Percentiles rank a stretch among this genome's conserved stretches.
Evolutionary conservation across 1,140 invertebrate species (phyloP).

Genomic region (Parapsyche elsis): DNA sequence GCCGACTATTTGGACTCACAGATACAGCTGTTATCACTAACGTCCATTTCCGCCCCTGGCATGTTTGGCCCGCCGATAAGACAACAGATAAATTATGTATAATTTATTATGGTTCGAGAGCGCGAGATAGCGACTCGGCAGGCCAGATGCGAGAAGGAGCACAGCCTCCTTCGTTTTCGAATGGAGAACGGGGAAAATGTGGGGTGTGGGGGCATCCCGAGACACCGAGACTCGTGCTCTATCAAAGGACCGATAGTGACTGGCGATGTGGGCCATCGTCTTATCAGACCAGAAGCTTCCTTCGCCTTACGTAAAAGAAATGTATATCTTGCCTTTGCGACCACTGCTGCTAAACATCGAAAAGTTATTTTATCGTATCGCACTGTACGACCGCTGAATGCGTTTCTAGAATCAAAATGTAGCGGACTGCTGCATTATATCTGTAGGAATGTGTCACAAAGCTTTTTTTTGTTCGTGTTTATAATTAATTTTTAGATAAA

Average conservation of each 20-base stretch:
- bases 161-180: too few species aligned
- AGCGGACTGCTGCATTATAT: too few species aligned
- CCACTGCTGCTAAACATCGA: too few species aligned
- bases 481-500: too few species aligned
- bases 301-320: neutral
- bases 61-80: constrained; percentile 47
- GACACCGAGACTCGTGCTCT: neutral
- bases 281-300: neutral
- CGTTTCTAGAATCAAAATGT: too few species aligned
- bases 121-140: neutral
- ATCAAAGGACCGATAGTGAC: constrained; percentile 3
- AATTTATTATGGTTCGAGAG: constrained; percentile 56
- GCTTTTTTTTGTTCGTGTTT: too few species aligned
- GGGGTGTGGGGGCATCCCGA: too few species aligned
- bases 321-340: neutral
- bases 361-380: too few species aligned
- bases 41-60: constrained; percentile 55
- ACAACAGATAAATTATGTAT: constrained; percentile 52
- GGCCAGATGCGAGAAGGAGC: too few species aligned
- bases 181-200: too few species aligned
- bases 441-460: too few species aligned
- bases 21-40: constrained; percentile 53
- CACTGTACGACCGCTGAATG: too few species aligned
- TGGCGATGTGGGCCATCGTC: constrained; percentile 9
- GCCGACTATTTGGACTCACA: constrained; percentile 52